phyloP scores from a whole-genome alignment of 2,797 vertebrate species.

The Triplophysa yarkandensis region DNA sequence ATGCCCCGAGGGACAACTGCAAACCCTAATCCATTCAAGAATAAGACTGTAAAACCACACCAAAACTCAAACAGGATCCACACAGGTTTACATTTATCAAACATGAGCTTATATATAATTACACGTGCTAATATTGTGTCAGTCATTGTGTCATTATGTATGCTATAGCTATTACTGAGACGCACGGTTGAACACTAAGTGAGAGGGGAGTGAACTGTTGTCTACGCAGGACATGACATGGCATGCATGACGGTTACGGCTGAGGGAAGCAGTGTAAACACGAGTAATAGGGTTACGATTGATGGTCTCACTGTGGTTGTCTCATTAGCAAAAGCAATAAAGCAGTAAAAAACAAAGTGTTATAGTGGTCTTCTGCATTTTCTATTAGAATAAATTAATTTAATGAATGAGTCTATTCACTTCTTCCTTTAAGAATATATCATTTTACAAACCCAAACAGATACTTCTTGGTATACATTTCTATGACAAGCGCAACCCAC shows the following conservation, averaged over 20 bases:
- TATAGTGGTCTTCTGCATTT: neutral
- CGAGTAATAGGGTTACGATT: conserved; percentile 63
- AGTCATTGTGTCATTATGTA: neutral
- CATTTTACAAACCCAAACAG: neutral
- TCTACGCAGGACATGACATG: conserved; percentile 60
- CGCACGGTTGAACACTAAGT: conserved; percentile 40
- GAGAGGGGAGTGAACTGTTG: conserved; percentile 66
- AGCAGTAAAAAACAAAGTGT: neutral
- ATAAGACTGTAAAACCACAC: conserved; percentile 59
- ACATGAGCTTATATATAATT: neutral
- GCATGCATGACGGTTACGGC: conserved; percentile 66
- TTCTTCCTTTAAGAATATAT: neutral
- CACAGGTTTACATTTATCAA: neutral
- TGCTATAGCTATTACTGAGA: conserved; percentile 12
- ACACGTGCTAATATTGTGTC: neutral
- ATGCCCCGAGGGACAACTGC: conserved; percentile 57
- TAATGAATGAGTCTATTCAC: neutral
- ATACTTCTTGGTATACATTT: neutral
- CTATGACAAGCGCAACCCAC: conserved; percentile 1
- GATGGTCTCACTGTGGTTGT: conserved; percentile 75
- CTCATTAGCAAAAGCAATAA: conserved; percentile 76
- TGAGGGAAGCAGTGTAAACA: conserved; percentile 74
- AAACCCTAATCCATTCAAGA: conserved; percentile 72
- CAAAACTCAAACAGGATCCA: conserved; percentile 66
- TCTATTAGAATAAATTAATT: neutral